Evolutionary conservation across 2,888 invertebrate species (phyloP).

Genomic region (Athalia cordata): DNA sequence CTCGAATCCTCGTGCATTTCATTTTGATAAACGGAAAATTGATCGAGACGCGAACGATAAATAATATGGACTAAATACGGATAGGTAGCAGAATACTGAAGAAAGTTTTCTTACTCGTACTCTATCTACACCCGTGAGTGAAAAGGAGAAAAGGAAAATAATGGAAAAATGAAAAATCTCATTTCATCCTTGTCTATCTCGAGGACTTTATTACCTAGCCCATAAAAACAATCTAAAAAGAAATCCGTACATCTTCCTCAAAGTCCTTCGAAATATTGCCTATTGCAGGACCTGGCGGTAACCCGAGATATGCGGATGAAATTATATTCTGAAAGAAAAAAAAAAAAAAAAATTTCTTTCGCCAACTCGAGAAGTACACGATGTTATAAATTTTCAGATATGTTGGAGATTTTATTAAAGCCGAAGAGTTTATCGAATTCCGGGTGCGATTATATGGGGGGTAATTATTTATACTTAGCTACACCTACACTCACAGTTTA

Average conservation of each 20-base stretch:
- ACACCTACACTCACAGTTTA: not conserved
- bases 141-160: not conserved
- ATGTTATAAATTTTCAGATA: no score
- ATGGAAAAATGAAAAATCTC: not conserved
- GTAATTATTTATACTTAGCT: slow-evolving; percentile 13
- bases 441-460: not conserved
- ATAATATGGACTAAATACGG: slow-evolving; percentile 11
- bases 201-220: no score
- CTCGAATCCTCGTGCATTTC: not conserved
- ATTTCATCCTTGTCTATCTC: not conserved
- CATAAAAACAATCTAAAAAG: no score
- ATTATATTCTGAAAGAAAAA: no score
- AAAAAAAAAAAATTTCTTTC: no score
- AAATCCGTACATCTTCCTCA: no score
- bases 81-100: not conserved
- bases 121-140: not conserved
- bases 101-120: not conserved
- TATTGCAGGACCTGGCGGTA: no score
- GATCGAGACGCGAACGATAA: slow-evolving; percentile 7
- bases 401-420: no score
- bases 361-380: no score
- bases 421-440: not conserved
- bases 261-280: no score
- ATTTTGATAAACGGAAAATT: slow-evolving; percentile 20
- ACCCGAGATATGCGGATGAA: no score